Base-by-base conservation (phyloP, 2,888 invertebrate species). In the Mesorhabditis sp. region DNA sequence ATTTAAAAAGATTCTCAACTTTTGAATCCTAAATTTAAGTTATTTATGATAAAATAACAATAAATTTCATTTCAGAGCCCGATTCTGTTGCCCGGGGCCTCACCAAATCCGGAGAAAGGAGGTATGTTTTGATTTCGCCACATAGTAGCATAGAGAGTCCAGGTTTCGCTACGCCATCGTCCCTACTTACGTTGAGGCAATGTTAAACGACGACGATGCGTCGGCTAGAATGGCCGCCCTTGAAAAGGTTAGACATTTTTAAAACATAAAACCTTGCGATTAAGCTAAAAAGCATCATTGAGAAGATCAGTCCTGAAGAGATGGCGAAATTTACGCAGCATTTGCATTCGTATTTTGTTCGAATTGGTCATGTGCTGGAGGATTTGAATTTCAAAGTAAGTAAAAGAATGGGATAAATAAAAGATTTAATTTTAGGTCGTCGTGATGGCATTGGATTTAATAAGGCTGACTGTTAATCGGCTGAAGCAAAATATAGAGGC, bases 291-390 rank as follows among this genome's bases (percentile, higher is more conserved):
- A 86, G 87, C 15, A 87, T 89, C 45, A 85, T 92, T 45, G 81
- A 80, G 70, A 83, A 84, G 63, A 81, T 86, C 45, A 71, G 64
- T 3, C 70, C 70, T 1, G 77, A 78, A 43, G 82, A 82, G 7
- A 71, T 79, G 7, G 67, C 69, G 10, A 70, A 88, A 88, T 87
- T 91, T 66, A 89, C 90, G 80, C 90, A 90, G 4, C 88, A 90
- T 84, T 87, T 91, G 81, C 89, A 90, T 75, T 88, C 90, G 44
- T 89, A 92, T 73, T 87, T 92, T 70, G 88, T 90, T 77, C 90
- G 91, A 44, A 86, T 92, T 42, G 87, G 87, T 62, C 86, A 86
- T 67, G 83, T 89, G 41, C 88, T 90, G 50, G 90, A 91, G 72
- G 91, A 92, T 86, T 89, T 90, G 71, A 89, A 88, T 81, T 89